phyloP scores from a whole-genome alignment of 2,797 vertebrate species.

The Dicrostonyx torquatus region DNA sequence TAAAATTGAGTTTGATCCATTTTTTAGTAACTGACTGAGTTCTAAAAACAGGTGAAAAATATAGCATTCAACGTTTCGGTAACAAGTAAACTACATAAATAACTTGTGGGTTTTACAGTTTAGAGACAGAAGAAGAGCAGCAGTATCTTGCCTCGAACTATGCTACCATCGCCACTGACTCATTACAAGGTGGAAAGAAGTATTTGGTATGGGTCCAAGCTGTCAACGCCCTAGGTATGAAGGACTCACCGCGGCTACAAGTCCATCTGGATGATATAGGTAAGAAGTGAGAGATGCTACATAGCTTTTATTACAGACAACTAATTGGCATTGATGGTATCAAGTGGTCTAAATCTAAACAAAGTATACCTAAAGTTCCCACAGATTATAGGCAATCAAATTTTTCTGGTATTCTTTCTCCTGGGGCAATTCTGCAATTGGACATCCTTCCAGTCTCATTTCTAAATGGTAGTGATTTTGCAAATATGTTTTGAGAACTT shows the following conservation, averaged over 20 bases:
- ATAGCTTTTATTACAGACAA: neutral
- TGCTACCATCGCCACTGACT: constrained; percentile 71
- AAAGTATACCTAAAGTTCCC: neutral
- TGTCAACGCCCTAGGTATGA: constrained; percentile 87
- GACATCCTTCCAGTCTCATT: neutral
- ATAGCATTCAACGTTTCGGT: neutral
- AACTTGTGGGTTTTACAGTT: constrained; percentile 55
- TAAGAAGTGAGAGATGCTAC: constrained; percentile 72
- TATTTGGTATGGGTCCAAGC: constrained; percentile 86
- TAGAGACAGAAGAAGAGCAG: constrained; percentile 36
- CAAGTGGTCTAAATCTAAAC: neutral
- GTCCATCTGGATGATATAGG: constrained; percentile 87
- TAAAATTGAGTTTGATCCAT: neutral
- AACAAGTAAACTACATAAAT: neutral
- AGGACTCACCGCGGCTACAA: constrained; percentile 80
- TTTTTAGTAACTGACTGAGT: neutral
- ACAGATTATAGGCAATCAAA: neutral
- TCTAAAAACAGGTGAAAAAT: constrained; percentile 2
- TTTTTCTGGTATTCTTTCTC: neutral
- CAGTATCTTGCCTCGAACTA: constrained; percentile 55
- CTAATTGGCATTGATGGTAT: neutral
- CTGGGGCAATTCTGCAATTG: neutral
- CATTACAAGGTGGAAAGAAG: neutral
- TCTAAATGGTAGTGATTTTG: neutral
- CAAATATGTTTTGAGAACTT: neutral